Percentiles rank a stretch among this genome's conserved stretches.
Conservation (phyloP, 92 coral and sea anemone species). For the Bergia puertoricense region DNA sequence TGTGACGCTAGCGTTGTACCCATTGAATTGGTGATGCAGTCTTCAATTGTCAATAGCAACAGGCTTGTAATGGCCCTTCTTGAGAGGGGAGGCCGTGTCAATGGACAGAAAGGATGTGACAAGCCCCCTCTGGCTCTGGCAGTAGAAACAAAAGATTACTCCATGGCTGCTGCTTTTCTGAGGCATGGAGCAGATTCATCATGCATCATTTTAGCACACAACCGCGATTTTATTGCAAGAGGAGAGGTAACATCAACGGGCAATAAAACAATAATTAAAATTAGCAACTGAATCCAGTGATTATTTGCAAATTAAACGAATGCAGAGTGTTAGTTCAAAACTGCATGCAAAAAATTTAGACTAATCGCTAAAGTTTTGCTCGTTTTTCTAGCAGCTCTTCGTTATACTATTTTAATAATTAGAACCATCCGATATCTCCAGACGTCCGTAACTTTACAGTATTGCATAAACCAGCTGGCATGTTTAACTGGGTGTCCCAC, state of each 20-base stretch:
- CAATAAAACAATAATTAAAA: too few species aligned
- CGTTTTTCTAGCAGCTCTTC: too few species aligned
- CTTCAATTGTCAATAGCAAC: conserved; percentile 45
- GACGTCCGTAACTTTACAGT: too few species aligned
- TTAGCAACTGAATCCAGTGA: too few species aligned
- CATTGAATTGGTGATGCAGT: conserved; percentile 57
- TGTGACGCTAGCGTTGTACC: conserved; percentile 55
- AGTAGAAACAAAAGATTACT: conserved; percentile 49
- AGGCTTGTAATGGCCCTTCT: conserved; percentile 51
- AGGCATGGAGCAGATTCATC: conserved; percentile 62
- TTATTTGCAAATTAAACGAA: too few species aligned
- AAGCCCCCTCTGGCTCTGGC: conserved; percentile 61
- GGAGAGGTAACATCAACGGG: conserved; percentile 22
- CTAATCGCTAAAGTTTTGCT: too few species aligned
- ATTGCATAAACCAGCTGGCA: too few species aligned
- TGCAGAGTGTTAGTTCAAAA: too few species aligned
- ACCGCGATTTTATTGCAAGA: conserved; percentile 26
- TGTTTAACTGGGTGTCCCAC: too few species aligned
- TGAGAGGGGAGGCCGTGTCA: conserved; percentile 45
- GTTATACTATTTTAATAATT: too few species aligned
- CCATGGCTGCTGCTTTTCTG: conserved; percentile 60
- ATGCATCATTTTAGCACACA: conserved; percentile 42
- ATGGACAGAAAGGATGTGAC: conserved; percentile 51
- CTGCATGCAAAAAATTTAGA: too few species aligned
- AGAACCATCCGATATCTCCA: too few species aligned